Percentiles rank a stretch among this genome's conserved stretches.
Evolutionary conservation across 2,113 vertebrate genomes (phyloP).

Genomic region (Miniopterus natalensis): DNA sequence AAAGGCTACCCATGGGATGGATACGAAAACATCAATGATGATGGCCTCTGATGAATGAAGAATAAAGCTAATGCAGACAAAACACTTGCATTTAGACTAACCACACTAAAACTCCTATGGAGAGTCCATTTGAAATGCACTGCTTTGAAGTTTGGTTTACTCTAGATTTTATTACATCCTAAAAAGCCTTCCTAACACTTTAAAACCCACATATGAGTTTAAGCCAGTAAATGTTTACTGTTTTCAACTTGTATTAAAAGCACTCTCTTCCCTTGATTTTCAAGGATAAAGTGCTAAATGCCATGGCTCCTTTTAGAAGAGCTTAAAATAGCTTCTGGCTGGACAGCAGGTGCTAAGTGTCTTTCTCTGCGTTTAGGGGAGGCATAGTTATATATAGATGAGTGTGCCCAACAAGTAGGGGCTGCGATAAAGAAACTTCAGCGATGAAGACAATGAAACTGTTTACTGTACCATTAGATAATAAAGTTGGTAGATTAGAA

Average conservation of each 20-base stretch:
- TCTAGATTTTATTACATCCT: conserved; percentile 50
- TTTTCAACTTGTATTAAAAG: conserved; percentile 56
- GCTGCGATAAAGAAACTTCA: conserved; percentile 63
- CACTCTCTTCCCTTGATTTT: conserved; percentile 48
- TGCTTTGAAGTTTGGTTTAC: conserved; percentile 48
- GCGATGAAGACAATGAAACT: neutral
- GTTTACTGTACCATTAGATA: neutral
- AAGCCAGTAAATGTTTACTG: conserved; percentile 54
- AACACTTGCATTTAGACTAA: conserved; percentile 18
- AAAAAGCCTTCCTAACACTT: neutral
- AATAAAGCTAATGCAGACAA: conserved; percentile 11
- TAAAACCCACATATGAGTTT: conserved; percentile 33
- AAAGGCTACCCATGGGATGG: conserved; percentile 34
- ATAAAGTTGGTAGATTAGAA: neutral
- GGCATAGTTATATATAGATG: conserved; percentile 90
- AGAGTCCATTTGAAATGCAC: conserved; percentile 5
- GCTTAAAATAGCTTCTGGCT: conserved; percentile 93
- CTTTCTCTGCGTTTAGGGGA: conserved; percentile 86
- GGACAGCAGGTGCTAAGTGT: conserved; percentile 94
- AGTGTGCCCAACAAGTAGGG: conserved; percentile 61
- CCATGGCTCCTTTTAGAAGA: conserved; percentile 91
- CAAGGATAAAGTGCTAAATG: conserved; percentile 86
- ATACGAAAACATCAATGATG: neutral
- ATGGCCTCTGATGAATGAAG: conserved; percentile 2
- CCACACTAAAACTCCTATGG: neutral